Evolutionary conservation across 1,140 invertebrate species (phyloP), one percentile per base, ranked within the genome.

Genomic region (Bombus waltoni): DNA sequence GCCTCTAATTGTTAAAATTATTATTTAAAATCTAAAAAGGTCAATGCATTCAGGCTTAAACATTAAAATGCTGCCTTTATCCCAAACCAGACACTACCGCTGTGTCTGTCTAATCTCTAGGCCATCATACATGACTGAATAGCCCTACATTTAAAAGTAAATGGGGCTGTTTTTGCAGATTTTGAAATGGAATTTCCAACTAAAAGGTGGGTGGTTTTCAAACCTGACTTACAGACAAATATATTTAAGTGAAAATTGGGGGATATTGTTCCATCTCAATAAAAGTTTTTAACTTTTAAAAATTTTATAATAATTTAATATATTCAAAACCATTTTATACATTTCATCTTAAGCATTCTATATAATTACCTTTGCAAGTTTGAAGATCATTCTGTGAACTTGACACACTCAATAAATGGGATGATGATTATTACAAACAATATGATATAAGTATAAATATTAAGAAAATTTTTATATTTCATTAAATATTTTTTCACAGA

Each of bases 401-500:
- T 28, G 40, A 79, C 32, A 70, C 47, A 72, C 47, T 47, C 76
- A 78, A 79, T 66, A 72, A 72, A 62, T 62, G 40, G n/a, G 47
- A 66, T 78, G 75, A 84, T 59, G 68, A 62, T 72, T 59, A 65
- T 47, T 77, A 82, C 18, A 44, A 68, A 73, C 70, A 28, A 65
- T 40, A 79, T 70, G 25, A 44, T 35, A 76, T 82, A 42, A 81
- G 70, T 71, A 4, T 81, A 42, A 80, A 83, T 74, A 84, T 42
- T 70, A 32, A 70, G 22, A 59, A 18, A 80, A 38, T 59, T 85
- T 59, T 70, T 38, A 88, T 44, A 35, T 72, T 38, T 65, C 38
- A 18, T 65, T 79, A 65, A 87, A 81, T 82, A 65, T 59, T 88
- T 80, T 93, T 94, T 92, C 87, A 91, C 92, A 98, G 97, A 98